These are phyloP conservation scores for Trogon surrucura DNA, from an alignment of 2,113 vertebrate species.

Conservation along the genomic window DNA sequence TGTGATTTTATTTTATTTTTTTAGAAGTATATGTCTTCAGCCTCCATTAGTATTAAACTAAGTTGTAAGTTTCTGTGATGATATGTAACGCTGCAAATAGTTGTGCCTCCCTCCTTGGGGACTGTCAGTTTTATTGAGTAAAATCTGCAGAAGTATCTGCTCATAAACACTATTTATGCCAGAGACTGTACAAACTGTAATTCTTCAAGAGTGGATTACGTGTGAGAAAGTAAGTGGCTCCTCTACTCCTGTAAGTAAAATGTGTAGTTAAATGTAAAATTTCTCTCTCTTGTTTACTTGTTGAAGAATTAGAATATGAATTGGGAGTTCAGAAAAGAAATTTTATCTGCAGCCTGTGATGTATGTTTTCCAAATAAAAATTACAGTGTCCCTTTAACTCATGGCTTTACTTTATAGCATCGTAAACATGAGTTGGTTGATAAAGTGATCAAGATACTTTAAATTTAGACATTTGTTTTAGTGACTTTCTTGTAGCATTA, in stretches of 20 bases:
- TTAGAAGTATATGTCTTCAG: background rate
- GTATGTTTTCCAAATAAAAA: background rate
- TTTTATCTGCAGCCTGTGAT: background rate
- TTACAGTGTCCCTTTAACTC: conserved; percentile 58
- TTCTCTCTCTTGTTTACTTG: background rate
- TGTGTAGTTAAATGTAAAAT: background rate
- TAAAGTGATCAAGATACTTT: background rate
- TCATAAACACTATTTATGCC: background rate
- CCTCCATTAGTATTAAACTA: background rate
- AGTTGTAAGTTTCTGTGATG: background rate
- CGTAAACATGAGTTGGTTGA: background rate
- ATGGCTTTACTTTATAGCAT: background rate
- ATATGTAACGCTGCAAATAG: background rate
- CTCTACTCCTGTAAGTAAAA: background rate
- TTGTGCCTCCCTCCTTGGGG: background rate
- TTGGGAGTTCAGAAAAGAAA: background rate
- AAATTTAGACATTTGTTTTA: background rate
- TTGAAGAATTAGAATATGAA: background rate
- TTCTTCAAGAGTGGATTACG: background rate
- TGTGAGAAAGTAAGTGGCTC: background rate
- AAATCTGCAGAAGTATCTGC: background rate
- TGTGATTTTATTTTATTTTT: background rate
- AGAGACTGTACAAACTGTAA: background rate
- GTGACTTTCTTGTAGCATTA: background rate
- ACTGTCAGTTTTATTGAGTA: background rate